phyloP scores from a whole-genome alignment of 2,113 vertebrate species.

The Phocoena phocoena region DNA sequence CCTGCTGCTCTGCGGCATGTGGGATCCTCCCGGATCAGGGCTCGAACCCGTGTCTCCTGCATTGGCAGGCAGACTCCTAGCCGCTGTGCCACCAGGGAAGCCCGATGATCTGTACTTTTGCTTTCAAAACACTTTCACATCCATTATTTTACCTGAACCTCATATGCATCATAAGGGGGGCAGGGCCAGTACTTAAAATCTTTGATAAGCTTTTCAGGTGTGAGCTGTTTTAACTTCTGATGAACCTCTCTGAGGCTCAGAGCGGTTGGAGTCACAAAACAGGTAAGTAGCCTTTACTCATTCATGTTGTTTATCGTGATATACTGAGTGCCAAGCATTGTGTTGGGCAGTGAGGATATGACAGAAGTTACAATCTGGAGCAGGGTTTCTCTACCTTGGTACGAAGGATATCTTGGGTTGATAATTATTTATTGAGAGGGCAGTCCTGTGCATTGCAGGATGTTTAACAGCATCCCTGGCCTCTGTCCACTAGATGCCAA shows the following conservation, averaged over 20 bases:
- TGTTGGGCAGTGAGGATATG: background rate
- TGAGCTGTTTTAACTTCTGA: background rate
- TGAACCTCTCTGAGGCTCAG: background rate
- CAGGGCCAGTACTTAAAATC: background rate
- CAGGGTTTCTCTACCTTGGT: background rate
- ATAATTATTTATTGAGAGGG: background rate
- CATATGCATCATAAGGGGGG: background rate
- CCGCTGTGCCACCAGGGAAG: too few relatives aligned
- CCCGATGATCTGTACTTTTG: background rate
- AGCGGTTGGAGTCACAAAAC: background rate
- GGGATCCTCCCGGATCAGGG: too few relatives aligned
- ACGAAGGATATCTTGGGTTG: background rate
- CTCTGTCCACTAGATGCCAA: background rate
- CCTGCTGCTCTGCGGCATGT: too few relatives aligned
- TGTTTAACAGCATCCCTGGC: background rate
- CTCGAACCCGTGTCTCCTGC: too few relatives aligned
- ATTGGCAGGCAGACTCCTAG: too few relatives aligned
- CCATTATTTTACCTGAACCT: background rate
- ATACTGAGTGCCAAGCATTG: fast-evolving
- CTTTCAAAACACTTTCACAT: background rate
- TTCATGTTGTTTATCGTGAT: background rate
- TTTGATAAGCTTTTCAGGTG: background rate
- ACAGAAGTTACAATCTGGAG: background rate
- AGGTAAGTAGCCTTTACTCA: background rate
- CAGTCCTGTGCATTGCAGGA: background rate